These are phyloP conservation scores for Balanococcus diminutus DNA, from an alignment of 2,888 invertebrate genomes.

Conservation along the genomic window DNA sequence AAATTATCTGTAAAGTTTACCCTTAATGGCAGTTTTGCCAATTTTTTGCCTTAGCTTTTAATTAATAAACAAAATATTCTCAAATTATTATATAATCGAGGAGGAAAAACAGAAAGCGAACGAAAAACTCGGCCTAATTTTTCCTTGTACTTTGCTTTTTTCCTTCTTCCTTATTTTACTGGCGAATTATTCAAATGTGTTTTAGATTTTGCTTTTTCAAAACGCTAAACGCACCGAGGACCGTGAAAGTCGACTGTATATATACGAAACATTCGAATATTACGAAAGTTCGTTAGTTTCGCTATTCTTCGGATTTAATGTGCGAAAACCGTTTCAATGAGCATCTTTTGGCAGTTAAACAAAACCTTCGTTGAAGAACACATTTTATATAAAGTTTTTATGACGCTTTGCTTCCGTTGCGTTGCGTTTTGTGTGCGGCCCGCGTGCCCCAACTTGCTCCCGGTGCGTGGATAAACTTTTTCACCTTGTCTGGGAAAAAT, in stretches of 20 bases:
- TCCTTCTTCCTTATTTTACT: not conserved
- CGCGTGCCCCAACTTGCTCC: not conserved
- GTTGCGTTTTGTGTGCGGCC: not conserved
- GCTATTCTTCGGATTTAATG: slow-evolving; percentile 5
- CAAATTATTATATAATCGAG: not conserved
- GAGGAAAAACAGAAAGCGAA: not conserved
- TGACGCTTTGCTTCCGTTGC: not conserved
- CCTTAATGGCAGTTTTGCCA: slow-evolving; percentile 41
- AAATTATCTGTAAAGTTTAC: slow-evolving; percentile 48
- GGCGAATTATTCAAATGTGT: not conserved
- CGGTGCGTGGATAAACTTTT: not conserved
- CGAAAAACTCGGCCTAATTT: not conserved
- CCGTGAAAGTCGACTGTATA: not conserved
- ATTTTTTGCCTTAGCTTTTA: not conserved
- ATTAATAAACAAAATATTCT: slow-evolving; percentile 17
- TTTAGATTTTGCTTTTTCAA: not conserved
- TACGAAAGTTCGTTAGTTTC: slow-evolving; percentile 13
- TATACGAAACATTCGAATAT: not conserved
- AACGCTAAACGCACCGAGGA: not conserved
- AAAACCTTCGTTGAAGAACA: not conserved
- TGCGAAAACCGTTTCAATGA: slow-evolving; percentile 12
- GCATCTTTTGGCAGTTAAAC: slow-evolving; percentile 13
- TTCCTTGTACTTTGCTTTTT: not conserved
- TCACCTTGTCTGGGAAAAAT: not conserved
- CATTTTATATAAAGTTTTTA: slow-evolving; percentile 4